Evolutionary conservation across 2,113 vertebrate species (phyloP).

Genomic region (Archocentrus centrarchus): DNA sequence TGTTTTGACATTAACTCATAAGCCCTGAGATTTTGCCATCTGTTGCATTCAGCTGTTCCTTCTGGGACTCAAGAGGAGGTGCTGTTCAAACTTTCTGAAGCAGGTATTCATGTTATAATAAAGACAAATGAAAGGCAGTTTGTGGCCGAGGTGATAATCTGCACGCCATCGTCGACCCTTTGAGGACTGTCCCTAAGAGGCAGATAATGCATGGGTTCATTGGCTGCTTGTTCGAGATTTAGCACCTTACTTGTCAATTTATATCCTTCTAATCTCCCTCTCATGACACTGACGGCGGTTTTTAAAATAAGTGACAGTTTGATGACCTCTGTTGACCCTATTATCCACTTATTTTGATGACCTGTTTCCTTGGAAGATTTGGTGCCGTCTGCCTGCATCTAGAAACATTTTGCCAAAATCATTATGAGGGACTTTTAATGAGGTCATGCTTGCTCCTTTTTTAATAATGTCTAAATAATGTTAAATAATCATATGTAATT

Average conservation of each 20-base stretch:
- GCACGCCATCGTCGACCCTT: slow-evolving; percentile 20
- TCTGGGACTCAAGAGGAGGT: slow-evolving; percentile 9
- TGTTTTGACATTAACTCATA: slow-evolving; percentile 70
- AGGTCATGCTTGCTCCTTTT: background rate
- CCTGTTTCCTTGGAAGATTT: background rate
- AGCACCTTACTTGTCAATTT: slow-evolving; percentile 49
- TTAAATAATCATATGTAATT: too few species aligned
- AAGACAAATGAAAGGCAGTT: slow-evolving; percentile 27
- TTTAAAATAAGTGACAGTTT: background rate
- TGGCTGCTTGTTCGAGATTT: slow-evolving; percentile 62
- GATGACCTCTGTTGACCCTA: background rate
- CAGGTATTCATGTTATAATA: slow-evolving; percentile 8
- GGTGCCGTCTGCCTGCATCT: background rate
- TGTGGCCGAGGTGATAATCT: slow-evolving; percentile 34
- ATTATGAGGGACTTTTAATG: background rate
- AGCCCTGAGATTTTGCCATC: slow-evolving; percentile 65
- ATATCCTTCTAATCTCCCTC: slow-evolving; percentile 30
- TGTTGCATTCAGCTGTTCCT: slow-evolving; percentile 52
- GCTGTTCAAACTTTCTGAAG: slow-evolving; percentile 20
- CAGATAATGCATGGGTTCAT: slow-evolving; percentile 13
- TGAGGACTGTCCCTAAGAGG: slow-evolving; percentile 36
- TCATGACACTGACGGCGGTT: background rate
- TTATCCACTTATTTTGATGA: background rate
- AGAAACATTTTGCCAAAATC: background rate
- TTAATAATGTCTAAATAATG: background rate